A percentile compares a stretch with the other conserved stretches of the same genome.
Evolutionary conservation across 2,888 invertebrate species (phyloP).

Genomic region (Xanthostigma xanthostigma): DNA sequence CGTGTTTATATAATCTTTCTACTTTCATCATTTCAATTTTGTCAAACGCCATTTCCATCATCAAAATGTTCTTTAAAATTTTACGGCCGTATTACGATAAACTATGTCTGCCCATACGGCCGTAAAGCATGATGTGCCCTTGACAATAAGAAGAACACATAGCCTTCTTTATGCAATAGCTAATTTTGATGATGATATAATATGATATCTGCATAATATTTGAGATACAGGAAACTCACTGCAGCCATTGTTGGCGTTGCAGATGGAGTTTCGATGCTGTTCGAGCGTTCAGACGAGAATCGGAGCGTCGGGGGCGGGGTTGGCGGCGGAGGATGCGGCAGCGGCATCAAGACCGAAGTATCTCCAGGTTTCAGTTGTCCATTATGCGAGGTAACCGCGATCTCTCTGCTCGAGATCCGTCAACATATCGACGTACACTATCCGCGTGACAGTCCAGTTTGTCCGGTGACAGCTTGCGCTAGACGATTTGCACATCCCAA

Average conservation of each 20-base stretch:
- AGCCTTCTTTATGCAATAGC: too few relatives aligned
- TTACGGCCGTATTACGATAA: too few relatives aligned
- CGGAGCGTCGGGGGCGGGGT: conserved; percentile 28
- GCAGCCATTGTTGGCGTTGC: conserved; percentile 39
- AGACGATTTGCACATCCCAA: conserved; percentile 69
- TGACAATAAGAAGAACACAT: too few relatives aligned
- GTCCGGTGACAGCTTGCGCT: conserved; percentile 62
- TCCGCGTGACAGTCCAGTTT: conserved; percentile 69
- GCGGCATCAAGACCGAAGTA: conserved; percentile 27
- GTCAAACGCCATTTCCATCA: too few relatives aligned
- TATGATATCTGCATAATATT: too few relatives aligned
- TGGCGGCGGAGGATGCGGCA: conserved; percentile 13
- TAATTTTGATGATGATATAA: too few relatives aligned
- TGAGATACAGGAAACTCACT: conserved; percentile 25
- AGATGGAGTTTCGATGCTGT: conserved; percentile 30
- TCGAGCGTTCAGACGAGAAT: conserved; percentile 25
- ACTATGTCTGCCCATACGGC: too few relatives aligned
- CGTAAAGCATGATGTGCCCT: too few relatives aligned
- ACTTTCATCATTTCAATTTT: too few relatives aligned
- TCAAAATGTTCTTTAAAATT: too few relatives aligned
- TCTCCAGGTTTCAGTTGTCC: conserved; percentile 39
- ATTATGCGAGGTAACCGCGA: conserved; percentile 52
- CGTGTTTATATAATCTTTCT: too few relatives aligned
- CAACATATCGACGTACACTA: conserved; percentile 70
- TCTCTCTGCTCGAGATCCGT: conserved; percentile 50